Percentiles rank a stretch among this genome's conserved stretches.
These are phyloP conservation scores for Gisinianus flammeolus DNA, from an alignment of 2,888 invertebrate species.

Conservation along the genomic window DNA sequence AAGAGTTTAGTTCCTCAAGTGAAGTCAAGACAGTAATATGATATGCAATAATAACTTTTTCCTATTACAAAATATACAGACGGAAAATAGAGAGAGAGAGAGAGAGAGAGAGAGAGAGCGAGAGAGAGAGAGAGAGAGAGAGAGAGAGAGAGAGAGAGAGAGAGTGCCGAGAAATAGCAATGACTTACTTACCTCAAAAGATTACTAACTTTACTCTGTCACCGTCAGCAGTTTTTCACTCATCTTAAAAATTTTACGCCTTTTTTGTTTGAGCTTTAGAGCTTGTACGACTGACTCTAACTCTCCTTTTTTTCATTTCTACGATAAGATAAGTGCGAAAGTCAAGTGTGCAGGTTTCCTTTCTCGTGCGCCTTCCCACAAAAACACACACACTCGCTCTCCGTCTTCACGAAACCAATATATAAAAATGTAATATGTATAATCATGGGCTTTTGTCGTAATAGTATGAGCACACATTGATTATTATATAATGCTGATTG, in stretches of 20 bases:
- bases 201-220: constrained; percentile 23
- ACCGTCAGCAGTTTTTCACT: constrained; percentile 35
- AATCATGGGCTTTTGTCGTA: constrained; percentile 6
- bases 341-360: constrained; percentile 19
- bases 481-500: background rate
- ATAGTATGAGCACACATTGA: constrained; percentile 9
- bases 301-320: constrained; percentile 18
- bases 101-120: background rate
- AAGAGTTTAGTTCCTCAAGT: background rate
- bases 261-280: constrained; percentile 21
- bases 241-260: constrained; percentile 35
- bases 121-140: background rate
- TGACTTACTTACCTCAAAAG: constrained; percentile 2
- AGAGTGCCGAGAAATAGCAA: background rate
- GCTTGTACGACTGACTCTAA: background rate
- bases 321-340: constrained; percentile 14
- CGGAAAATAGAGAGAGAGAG: background rate
- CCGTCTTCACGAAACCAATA: background rate
- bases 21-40: constrained; percentile 38
- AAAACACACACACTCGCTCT: background rate
- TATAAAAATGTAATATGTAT: constrained; percentile 4
- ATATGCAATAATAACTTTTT: constrained; percentile 45
- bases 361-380: background rate
- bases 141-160: background rate
- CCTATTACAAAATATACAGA: constrained; percentile 27